Percentiles rank a stretch among this genome's conserved stretches.
Conservation (phyloP, 2,113 vertebrate genomes). For the Enhydra lutris region DNA sequence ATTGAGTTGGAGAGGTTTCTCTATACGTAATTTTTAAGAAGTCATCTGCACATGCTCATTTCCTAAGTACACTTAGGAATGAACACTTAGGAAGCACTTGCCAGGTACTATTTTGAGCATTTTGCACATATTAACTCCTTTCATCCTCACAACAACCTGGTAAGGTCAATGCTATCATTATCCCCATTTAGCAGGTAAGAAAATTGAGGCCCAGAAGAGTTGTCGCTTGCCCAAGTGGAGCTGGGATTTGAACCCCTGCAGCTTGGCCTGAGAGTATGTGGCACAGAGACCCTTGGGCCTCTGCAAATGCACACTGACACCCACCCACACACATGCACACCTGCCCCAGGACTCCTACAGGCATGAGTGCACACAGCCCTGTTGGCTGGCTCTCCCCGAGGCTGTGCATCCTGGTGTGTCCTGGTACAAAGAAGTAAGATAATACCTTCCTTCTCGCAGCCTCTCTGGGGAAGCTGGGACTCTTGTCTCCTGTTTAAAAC, state of each 20-base stretch:
- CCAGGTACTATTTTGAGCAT: background rate
- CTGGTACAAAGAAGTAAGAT: background rate
- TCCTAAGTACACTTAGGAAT: no score
- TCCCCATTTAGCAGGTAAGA: background rate
- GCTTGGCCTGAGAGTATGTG: background rate
- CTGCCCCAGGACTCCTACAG: rapidly evolving
- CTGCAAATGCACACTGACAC: background rate
- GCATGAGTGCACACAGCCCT: rapidly evolving
- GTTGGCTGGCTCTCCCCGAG: background rate
- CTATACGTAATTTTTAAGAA: background rate
- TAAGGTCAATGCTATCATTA: background rate
- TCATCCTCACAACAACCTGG: background rate
- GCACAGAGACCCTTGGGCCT: background rate
- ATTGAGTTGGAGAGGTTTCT: background rate
- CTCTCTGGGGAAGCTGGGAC: background rate
- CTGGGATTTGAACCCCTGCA: background rate
- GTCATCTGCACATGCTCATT: no score
- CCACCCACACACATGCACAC: no score
- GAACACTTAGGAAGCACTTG: background rate
- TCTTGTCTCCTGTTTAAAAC: background rate
- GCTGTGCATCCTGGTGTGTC: background rate
- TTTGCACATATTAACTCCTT: background rate
- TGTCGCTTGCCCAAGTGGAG: background rate
- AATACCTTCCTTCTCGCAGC: rapidly evolving
- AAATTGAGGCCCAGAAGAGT: background rate